phyloP scores from a whole-genome alignment of 2,888 invertebrate genomes.

The Heteromurus nitidus region DNA sequence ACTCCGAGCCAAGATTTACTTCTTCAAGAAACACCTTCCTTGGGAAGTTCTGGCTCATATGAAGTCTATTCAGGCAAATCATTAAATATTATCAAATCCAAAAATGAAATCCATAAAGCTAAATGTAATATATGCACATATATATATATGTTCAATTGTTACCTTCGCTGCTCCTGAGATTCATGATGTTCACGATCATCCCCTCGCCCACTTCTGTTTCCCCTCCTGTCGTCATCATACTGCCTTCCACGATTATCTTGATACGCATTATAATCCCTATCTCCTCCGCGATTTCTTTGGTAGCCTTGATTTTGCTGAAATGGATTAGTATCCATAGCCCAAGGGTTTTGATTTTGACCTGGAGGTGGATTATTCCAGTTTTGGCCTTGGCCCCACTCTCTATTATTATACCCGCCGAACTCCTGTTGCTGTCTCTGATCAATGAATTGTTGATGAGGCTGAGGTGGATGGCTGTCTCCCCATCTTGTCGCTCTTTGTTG shows the following conservation, averaged over 20 bases:
- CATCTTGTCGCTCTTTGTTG: constrained; percentile 6
- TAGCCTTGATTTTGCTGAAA: background rate
- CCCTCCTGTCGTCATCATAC: background rate
- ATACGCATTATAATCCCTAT: constrained; percentile 2
- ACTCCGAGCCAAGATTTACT: constrained; percentile 67
- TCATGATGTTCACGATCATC: constrained; percentile 1
- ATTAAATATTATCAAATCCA: constrained; percentile 16
- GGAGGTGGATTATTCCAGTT: background rate
- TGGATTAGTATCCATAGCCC: constrained; percentile 24
- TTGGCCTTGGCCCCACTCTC: background rate
- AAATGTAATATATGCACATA: too few relatives aligned
- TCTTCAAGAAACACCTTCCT: constrained; percentile 69
- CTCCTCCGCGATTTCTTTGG: background rate
- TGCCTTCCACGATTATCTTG: constrained; percentile 11
- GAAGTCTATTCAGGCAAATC: constrained; percentile 51
- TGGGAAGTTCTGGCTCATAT: constrained; percentile 57
- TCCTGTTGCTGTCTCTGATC: too few relatives aligned
- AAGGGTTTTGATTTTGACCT: constrained; percentile 10
- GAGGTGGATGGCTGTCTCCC: constrained; percentile 23
- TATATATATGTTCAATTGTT: constrained; percentile 12
- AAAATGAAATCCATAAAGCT: too few relatives aligned
- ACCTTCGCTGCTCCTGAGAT: constrained; percentile 62
- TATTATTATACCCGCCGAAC: background rate
- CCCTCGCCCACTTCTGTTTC: constrained; percentile 23
- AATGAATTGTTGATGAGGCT: background rate